A percentile compares a stretch with the other conserved stretches of the same genome.
Conservation (phyloP, 1,140 invertebrate genomes). For the Trichonephila clavata region DNA sequence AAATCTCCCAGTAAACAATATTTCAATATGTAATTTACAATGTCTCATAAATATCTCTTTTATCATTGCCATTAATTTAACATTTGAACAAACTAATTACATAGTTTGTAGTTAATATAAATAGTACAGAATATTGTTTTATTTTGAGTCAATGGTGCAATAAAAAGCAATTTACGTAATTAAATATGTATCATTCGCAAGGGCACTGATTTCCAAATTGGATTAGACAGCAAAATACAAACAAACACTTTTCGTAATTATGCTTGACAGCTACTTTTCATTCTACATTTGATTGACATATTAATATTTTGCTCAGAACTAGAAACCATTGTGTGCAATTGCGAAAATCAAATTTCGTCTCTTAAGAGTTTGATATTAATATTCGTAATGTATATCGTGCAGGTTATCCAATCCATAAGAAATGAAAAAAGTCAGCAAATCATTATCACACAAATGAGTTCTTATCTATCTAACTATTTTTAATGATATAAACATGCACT, state of each 20-base stretch:
- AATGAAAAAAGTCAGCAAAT: background rate
- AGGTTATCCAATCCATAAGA: background rate
- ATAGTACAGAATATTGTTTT: too few species aligned
- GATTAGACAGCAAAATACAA: background rate
- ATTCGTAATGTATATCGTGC: background rate
- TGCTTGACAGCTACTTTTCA: background rate
- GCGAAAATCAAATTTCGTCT: background rate
- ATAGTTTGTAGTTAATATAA: too few species aligned
- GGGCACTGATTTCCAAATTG: background rate
- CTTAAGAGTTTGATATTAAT: background rate
- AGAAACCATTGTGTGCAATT: background rate
- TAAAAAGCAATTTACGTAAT: background rate
- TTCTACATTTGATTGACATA: background rate
- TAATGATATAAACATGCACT: too few species aligned
- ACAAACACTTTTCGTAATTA: background rate
- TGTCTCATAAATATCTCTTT: too few species aligned
- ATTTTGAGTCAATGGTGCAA: too few species aligned
- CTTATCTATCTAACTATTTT: too few species aligned
- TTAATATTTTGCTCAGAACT: background rate
- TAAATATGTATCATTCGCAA: background rate
- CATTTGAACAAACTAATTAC: too few species aligned
- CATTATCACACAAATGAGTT: too few species aligned
- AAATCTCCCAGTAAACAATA: too few species aligned
- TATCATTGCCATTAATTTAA: too few species aligned
- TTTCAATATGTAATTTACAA: too few species aligned